Evolutionary conservation across 2,888 invertebrate genomes (phyloP), one percentile per base, ranked within the genome.

Genomic region (Troides aeacus): DNA sequence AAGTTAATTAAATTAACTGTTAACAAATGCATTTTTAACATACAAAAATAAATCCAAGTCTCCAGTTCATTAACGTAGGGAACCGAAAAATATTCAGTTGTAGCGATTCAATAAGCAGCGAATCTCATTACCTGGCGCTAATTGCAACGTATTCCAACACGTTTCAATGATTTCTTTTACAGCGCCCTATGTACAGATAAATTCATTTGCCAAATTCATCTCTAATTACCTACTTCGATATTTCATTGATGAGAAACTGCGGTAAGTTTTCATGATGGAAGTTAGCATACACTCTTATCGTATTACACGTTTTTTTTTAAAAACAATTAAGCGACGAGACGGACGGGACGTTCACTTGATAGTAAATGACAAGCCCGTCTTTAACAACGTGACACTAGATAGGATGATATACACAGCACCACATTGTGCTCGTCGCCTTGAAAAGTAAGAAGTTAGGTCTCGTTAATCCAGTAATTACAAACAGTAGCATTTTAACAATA

Each of bases 71-170:
- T 46, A n/a, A 53, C 17, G 7, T 65, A 23, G 2, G 39, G 24
- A 65, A 36, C 62, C 65, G 12, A 69, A 69, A 69, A 66, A 59
- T 24, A 62, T 61, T 23, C 56, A 69, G 62, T 69, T 59, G 62
- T 59, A 59, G 46, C 66, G 62, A 62, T 65, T 62, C 64, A 62
- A 69, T 69, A 62, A 58, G 30, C 62, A 58, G 58, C 65, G 50
- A 62, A 66, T 66, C 69, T 69, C 69, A 69, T 69, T 69, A 69
- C 65, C 65, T 18, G 58, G 62, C 62, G 58, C 62, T 69, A 69
- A 62, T 69, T 69, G 69, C 65, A 62, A 50, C 65, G 62, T 62
- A 46, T 58, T 65, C 10, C 53, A 56, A 53, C 64, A 59, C 59
- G 69, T 69, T 42, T 58, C 58, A 63, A 53, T 59, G 66, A 62